A percentile compares a stretch with the other conserved stretches of the same genome.
Conservation (phyloP, 2,888 invertebrate genomes). For the Drosophila austrosaltans region DNA sequence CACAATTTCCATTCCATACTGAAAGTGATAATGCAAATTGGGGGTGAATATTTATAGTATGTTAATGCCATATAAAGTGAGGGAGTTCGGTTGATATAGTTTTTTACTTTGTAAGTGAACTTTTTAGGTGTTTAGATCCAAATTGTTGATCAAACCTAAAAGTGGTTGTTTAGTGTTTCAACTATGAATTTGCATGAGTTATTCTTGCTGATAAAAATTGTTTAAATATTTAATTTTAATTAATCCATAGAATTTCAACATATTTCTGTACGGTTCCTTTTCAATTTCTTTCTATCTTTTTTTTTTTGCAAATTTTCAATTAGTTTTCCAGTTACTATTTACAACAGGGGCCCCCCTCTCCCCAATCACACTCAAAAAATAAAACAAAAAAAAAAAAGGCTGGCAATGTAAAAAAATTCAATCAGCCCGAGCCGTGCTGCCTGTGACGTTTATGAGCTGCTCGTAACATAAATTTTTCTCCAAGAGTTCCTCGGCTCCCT, state of each 20-base stretch:
- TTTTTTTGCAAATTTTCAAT: slow-evolving; percentile 33
- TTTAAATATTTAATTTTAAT: slow-evolving; percentile 22
- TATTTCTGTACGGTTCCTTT: slow-evolving; percentile 4
- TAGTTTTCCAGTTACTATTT: slow-evolving; percentile 44
- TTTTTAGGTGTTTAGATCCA: too few species aligned
- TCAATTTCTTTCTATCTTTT: slow-evolving; percentile 4
- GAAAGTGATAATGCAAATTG: background rate
- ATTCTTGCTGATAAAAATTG: slow-evolving; percentile 5
- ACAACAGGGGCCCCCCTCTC: background rate
- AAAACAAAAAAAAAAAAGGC: slow-evolving; percentile 8
- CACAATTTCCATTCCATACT: background rate
- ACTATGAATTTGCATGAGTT: background rate
- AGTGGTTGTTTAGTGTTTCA: slow-evolving; percentile 1
- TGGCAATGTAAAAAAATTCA: slow-evolving; percentile 46
- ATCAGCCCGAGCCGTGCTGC: slow-evolving; percentile 49
- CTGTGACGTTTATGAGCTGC: slow-evolving; percentile 64
- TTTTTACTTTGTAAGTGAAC: too few species aligned
- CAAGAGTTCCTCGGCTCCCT: slow-evolving; percentile 15
- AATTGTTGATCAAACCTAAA: background rate
- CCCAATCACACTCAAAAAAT: background rate
- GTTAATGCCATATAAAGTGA: background rate
- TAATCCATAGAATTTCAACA: slow-evolving; percentile 12
- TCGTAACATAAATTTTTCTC: slow-evolving; percentile 61
- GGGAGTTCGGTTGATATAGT: background rate
- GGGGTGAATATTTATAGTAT: background rate